These are phyloP conservation scores for Tupaia tana DNA, from an alignment of 2,113 vertebrate genomes.

Conservation along the genomic window DNA sequence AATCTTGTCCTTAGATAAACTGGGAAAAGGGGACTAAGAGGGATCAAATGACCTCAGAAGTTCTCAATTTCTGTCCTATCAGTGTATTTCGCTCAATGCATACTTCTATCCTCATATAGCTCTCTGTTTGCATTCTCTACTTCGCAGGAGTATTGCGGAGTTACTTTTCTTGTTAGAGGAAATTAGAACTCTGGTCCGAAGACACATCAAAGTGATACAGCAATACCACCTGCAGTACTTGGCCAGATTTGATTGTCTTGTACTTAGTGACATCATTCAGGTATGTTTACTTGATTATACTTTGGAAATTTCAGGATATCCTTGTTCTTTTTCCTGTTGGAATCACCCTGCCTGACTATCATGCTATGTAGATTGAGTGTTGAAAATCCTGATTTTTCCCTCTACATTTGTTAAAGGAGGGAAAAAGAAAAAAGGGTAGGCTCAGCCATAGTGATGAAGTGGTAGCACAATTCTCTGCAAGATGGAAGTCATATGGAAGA, in stretches of 20 bases:
- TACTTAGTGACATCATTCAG: constrained; percentile 95
- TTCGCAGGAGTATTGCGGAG: constrained; percentile 90
- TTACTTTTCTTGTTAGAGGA: constrained; percentile 92
- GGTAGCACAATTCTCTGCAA: no score
- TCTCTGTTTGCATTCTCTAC: not conserved
- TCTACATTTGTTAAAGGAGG: constrained; percentile 12
- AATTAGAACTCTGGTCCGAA: constrained; percentile 86
- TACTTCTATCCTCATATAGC: not conserved
- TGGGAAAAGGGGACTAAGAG: not conserved
- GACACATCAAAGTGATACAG: constrained; percentile 85
- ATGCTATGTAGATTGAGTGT: not conserved
- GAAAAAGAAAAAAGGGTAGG: no score
- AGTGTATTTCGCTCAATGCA: not conserved
- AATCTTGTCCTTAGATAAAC: constrained; percentile 13
- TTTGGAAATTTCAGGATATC: not conserved
- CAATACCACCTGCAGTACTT: constrained; percentile 94
- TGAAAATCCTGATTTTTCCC: not conserved
- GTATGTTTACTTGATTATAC: constrained; percentile 77
- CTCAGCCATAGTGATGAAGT: no score
- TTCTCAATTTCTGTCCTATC: not conserved
- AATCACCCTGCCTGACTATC: not conserved
- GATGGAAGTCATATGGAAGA: no score
- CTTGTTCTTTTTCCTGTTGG: not conserved
- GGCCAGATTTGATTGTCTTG: constrained; percentile 93
- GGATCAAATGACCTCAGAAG: not conserved